Evolutionary conservation across 2,888 invertebrate genomes (phyloP).

Genomic region (Idaea dimidiata): DNA sequence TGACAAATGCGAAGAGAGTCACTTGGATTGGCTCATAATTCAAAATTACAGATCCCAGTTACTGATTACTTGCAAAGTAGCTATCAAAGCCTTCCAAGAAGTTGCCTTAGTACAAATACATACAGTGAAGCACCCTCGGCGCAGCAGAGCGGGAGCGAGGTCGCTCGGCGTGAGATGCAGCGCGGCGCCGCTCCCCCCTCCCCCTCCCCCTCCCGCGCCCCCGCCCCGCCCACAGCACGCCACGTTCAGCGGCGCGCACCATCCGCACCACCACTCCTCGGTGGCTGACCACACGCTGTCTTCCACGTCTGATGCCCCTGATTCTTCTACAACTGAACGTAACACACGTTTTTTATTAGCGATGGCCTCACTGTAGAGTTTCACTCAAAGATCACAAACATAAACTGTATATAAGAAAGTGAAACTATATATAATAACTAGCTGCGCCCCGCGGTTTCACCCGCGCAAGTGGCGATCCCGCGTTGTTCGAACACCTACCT

Average conservation of each 20-base stretch:
- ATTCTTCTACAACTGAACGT: slow-evolving; percentile 58
- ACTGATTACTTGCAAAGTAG: neutral
- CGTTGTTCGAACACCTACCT: no score
- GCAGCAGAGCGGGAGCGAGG: slow-evolving; percentile 53
- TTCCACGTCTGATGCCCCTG: slow-evolving; percentile 64
- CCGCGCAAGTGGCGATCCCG: no score
- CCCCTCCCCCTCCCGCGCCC: slow-evolving; percentile 55
- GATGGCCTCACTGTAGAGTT: no score
- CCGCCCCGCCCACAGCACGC: slow-evolving; percentile 42
- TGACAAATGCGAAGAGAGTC: no score
- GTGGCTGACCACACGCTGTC: slow-evolving; percentile 56
- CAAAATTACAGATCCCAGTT: no score
- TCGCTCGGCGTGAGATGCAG: slow-evolving; percentile 56
- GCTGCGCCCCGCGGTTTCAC: no score
- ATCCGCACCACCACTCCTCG: slow-evolving; percentile 51
- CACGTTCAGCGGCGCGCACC: neutral
- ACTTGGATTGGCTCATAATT: no score
- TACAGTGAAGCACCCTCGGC: slow-evolving; percentile 60
- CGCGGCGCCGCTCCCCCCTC: slow-evolving; percentile 42
- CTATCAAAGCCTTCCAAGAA: neutral
- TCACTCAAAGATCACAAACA: no score
- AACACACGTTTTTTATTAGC: no score
- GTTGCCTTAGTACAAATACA: slow-evolving; percentile 21
- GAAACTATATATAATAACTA: no score
- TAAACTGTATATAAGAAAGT: no score